Evolutionary conservation across 2,113 vertebrate species (phyloP), one percentile per base, ranked within the genome.

Genomic region (Mellivora capensis): DNA sequence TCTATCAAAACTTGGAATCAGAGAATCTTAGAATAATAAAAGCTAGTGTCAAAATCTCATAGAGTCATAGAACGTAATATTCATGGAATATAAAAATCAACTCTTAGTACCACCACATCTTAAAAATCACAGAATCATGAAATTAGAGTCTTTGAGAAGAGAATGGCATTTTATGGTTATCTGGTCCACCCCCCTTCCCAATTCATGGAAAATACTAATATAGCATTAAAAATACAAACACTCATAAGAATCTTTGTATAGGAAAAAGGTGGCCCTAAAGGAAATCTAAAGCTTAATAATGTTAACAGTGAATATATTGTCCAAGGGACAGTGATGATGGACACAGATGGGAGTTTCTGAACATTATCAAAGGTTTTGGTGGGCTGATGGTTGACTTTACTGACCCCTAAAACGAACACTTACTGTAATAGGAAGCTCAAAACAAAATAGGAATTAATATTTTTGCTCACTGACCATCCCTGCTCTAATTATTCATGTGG

Each of bases 21-120:
- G 13, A 89, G 69, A 93, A 67, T 39, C 59, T 89, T 79, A 93
- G 82, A 77, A 72, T 69, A 86, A 76, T 84, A 93, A 96, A 93
- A 62, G 69, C 13, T 25, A 90, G 81, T 86, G n/a, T 91, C 61
- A 89, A 74, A 93, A 25, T 90, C 76, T 90, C 57, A 49, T 74
- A 76, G 62, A 88, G 37, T 90, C 72, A 15, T n/a, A 74, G 86
- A 89, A 49, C 64, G 6, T 59, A 67, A 77, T 93, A 76, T 84
- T 84, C 20, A 42, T 69, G 44, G 62, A 92, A 84, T 80, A 76
- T 72, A 91, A 93, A 95, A 71, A 49, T 87, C 54, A 57, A 87
- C 59, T 76, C 69, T 95, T 57, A 47, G 39, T 74, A 59, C 61
- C 14, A 64, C 79, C 31, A 71, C 94, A 81, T 94, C 90, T 94